phyloP scores from a whole-genome alignment of 2,797 vertebrate species.

The Tokudaia muenninki region DNA sequence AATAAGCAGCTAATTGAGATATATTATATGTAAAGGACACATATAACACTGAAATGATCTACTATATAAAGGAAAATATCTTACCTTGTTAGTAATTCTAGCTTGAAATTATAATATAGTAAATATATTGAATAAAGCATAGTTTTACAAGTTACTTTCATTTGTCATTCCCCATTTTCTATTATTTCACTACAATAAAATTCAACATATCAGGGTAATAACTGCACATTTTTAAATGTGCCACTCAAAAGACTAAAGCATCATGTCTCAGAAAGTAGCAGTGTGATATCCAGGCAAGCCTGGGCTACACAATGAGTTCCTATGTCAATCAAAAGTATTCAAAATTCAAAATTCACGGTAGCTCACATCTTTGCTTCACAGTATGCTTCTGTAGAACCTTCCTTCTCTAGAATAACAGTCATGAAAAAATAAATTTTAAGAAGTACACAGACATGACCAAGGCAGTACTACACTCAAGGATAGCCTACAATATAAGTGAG shows the following conservation, averaged over 20 bases:
- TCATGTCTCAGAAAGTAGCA: background rate
- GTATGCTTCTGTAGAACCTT: background rate
- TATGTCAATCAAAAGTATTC: background rate
- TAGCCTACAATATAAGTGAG: background rate
- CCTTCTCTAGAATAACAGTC: background rate
- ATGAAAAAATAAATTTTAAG: background rate
- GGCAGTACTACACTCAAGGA: background rate
- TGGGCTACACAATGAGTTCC: too few species aligned
- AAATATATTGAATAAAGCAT: slow-evolving; percentile 9
- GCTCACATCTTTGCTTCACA: background rate
- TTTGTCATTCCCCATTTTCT: background rate
- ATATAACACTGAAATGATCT: background rate
- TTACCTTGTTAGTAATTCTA: background rate
- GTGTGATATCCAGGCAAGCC: background rate
- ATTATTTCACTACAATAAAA: background rate
- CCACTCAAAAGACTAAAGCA: background rate
- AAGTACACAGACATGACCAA: background rate
- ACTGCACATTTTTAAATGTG: too few species aligned
- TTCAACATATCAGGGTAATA: background rate
- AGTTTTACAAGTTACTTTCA: background rate
- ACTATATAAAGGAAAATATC: background rate
- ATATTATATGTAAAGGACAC: background rate
- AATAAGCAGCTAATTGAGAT: background rate
- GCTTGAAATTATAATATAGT: slow-evolving; percentile 29
- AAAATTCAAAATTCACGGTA: background rate